Evolutionary conservation across 2,888 invertebrate species (phyloP), one percentile per base, ranked within the genome.

Genomic region (Kuschelorhynchus macadamiae): DNA sequence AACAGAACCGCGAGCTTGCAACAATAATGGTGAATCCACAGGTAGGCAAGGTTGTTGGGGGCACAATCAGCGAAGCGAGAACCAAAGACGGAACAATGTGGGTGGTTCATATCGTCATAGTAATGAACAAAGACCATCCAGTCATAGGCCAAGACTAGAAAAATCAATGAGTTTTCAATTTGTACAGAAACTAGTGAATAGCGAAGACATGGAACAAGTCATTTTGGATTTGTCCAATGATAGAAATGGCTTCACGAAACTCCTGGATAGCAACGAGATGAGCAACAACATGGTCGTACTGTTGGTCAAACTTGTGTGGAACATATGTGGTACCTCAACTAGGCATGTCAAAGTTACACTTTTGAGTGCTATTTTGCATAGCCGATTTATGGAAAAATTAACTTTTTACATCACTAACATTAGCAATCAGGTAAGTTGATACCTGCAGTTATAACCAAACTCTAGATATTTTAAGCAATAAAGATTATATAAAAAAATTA

Each of bases 361-460:
- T 14, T 52, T 70, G 8, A 49, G 33, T 20, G 8, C 25, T 11
- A 59, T 56, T 2, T 47, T 72, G 11, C 18, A 32, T 1, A 71
- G 71, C 17, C 17, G 42, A 5, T 71, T 72, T 39, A 42, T 47
- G 3, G 46, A 66, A 42, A 66, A 49, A n/a, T 16, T 71, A 1
- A 64, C 36, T n/a, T 18, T 17, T 3, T 72, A 47, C 33, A 56
- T 72, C 8, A 36, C 52, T 0, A 14, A 53, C 11, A 50, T 72
- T 18, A 33, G 44, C 5, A 39, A 50, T 41, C 72, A 72, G 69
- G 71, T 71, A 55, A 49, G 46, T 50, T 65, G 41, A n/a, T n/a
- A n/a, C n/a, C n/a, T n/a, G n/a, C n/a, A n/a, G n/a, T n/a, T n/a
- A n/a, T n/a, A n/a, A n/a, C n/a, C n/a, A n/a, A n/a, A n/a, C n/a